Evolutionary conservation across 2,797 vertebrate genomes (phyloP), one percentile per base, ranked within the genome.

Genomic region (Octomys mimax): DNA sequence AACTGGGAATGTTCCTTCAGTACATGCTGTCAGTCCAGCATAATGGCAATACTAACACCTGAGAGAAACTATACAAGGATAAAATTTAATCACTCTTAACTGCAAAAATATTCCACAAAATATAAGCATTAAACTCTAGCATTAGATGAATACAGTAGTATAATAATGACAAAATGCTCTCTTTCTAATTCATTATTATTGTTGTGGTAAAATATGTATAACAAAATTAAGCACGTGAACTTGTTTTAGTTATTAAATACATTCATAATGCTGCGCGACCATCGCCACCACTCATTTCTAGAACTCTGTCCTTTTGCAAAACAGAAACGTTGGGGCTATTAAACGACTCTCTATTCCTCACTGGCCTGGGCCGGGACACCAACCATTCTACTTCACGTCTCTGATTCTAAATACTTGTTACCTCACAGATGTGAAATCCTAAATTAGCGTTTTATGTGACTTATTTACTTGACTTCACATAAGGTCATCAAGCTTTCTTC

Each of bases 21-120:
- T 42, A 91, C 33, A 19, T 52, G 86, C 62, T n/a, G n/a, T 64
- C 21, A 78, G 39, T 73, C 26, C n/a, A 79, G 39, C 22, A 28
- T 57, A 87, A 93, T 11, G 36, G 2, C 31, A 92, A 73, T 5
- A 92, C 21, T 21, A 92, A 93, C 81, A 71, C n/a, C 61, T 36
- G 54, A 9, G 31, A 93, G 42, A 64, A 46, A 83, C 52, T 21
- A 82, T 18, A 84, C 2, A 24, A 61, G 13, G 31, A 19, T 79
- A 94, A 81, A 82, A 42, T 22, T 62, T 28, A 86, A 52, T 73
- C 57, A 86, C 39, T 92, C 22, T 64, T 87, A 80, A 49, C 42
- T 78, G 46, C 42, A 87, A 92, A 93, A 89, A 54, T 49, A 82
- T 28, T 66, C 66, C 62, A 86, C 12, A 93, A 92, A 82, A 68